Base-by-base conservation (phyloP, 92 coral and sea anemone genomes). In the Porites divaricata region DNA sequence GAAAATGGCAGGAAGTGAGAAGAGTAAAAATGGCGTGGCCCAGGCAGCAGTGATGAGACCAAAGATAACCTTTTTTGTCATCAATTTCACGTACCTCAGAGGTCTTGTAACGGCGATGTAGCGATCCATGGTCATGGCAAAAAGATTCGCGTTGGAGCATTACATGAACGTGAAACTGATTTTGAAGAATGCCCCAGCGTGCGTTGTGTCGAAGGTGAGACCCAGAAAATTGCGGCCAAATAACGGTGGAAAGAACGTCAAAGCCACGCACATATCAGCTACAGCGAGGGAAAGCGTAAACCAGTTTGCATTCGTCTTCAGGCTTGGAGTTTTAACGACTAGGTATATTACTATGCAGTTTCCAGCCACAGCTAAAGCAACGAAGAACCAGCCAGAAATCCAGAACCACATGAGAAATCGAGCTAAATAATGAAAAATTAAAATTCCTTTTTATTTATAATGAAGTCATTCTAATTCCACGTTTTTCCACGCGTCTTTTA, bases 71-170 rank as follows among this genome's bases (percentile, higher is more conserved):
- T 66, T 22, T 15, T 22, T 81, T 3, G 87, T 76, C 24, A 88
- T 68, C 6, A 45, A 9, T 6, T 26, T 35, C 20, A 73, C 61
- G 63, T 88, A 82, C 59, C 45, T 50, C 21, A 81, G 58, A n/a
- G 81, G 66, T 52, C 49, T 81, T 7, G 82, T 75, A 20, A 88
- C 70, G 24, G 87, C 87, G 23, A 88, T 12, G 58, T 62, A 88
- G n/a, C 88, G 83, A 41, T 88, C 91, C 8, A 83, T 7, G 8
- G 84, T 88, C 62, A 88, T 81, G 20, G 78, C 83, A 57, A 74
- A 82, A 13, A 15, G 21, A 4, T 54, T 49, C 59, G 77, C 51
- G 35, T 72, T 67, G 4, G 72, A 67, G 72, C 72, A 67, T 19
- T 67, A 67, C 49, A 67, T 5, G 41, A 67, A 67, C 1, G 72